Percentiles rank a stretch among this genome's conserved stretches.
Conservation (phyloP, 2,113 vertebrate genomes). For the Nannobrachium achirus region DNA sequence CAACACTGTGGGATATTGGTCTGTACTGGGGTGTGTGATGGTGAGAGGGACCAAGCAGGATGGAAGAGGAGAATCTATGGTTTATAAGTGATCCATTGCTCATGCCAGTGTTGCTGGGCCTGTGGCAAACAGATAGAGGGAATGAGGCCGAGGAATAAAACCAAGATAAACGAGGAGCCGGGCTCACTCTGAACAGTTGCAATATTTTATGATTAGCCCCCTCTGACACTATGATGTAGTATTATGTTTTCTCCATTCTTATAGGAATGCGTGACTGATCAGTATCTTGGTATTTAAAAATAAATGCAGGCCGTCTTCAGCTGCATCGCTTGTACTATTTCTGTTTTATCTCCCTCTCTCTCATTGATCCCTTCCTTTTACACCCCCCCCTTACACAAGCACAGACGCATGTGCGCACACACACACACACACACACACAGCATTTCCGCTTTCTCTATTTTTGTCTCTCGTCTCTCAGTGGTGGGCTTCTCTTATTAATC, state of each 20-base stretch:
- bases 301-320: conserved; percentile 5
- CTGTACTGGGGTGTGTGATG: not conserved
- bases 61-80: not conserved
- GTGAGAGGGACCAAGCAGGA: not conserved
- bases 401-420: too few species aligned
- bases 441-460: not conserved
- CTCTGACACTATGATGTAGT: not conserved
- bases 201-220: not conserved
- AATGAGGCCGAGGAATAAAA: conserved; percentile 1
- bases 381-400: too few species aligned
- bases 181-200: not conserved
- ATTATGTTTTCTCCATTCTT: conserved; percentile 2
- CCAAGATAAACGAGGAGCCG: conserved; percentile 17
- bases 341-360: not conserved
- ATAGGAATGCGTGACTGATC: conserved; percentile 7
- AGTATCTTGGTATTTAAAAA: conserved; percentile 13
- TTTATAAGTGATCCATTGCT: conserved; percentile 25
- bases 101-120: conserved; percentile 7
- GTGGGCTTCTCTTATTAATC: conserved; percentile 64
- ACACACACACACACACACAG: not conserved
- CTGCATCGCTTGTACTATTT: not conserved
- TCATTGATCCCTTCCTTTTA: too few species aligned
- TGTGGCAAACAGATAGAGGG: conserved; percentile 27
- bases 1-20: too few species aligned
- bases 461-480: conserved; percentile 1